Evolutionary conservation across 2,113 vertebrate species (phyloP).

Genomic region (Azemiops feae): DNA sequence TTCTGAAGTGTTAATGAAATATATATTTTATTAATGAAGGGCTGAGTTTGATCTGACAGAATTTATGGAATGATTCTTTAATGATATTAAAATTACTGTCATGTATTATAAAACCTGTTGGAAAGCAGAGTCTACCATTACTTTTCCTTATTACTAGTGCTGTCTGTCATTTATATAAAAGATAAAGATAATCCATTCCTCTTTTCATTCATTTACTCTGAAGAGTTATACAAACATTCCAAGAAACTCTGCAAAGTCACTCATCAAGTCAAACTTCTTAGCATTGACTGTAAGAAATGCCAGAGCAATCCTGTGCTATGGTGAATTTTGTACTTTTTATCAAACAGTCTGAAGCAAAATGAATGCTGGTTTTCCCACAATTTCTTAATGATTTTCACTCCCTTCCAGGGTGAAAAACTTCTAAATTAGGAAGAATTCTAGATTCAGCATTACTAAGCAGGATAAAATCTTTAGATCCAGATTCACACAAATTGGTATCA

Average conservation of each 20-base stretch:
- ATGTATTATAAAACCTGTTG: neutral
- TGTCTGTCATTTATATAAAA: neutral
- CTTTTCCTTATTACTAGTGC: neutral
- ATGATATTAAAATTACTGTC: neutral
- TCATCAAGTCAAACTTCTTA: constrained; percentile 6
- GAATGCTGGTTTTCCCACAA: neutral
- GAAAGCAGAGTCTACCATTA: neutral
- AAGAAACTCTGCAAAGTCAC: neutral
- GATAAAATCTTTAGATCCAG: neutral
- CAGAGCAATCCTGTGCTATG: neutral
- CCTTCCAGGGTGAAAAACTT: neutral
- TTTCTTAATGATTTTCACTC: neutral
- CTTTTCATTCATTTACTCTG: neutral
- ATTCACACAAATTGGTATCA: neutral
- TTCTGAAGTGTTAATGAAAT: neutral
- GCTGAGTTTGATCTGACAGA: neutral
- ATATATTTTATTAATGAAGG: neutral
- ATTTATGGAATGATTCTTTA: neutral
- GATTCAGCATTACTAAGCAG: neutral
- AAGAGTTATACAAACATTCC: neutral
- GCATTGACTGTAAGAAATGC: neutral
- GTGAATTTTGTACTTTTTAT: neutral
- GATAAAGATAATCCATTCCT: constrained; percentile 1
- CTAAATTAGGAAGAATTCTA: neutral
- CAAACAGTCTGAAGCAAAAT: neutral